Base-by-base conservation (phyloP, 1,140 invertebrate species). In the Mamestra configurata region DNA sequence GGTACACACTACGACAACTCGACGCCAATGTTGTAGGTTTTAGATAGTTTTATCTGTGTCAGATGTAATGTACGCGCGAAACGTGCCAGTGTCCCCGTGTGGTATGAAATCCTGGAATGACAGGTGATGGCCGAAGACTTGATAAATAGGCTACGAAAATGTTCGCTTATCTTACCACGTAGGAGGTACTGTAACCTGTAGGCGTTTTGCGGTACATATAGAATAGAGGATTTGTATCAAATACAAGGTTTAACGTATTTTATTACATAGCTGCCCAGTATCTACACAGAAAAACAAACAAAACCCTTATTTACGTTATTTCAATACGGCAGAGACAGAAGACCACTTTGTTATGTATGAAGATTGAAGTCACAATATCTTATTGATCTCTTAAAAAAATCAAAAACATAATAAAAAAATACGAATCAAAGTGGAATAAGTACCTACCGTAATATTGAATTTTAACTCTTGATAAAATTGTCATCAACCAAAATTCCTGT, bases 41-140 rank as follows among this genome's bases (percentile, higher is more conserved):
- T 70, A 79, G 85, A 89, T 89, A 88, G 79, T 82, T 91, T 66
- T 92, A 92, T 92, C 90, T 85, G 71, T 88, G 86, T 90, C 87
- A 93, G 85, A 90, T 88, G 83, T 84, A 72, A 83, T 79, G 79
- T 89, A 82, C 82, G 72, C 68, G 79, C 66, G 75, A 79, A 87
- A 79, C 83, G 80, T 81, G 79, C 80, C 70, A 82, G 73, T 86
- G 86, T 84, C 79, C 79, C 53, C 35, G 75, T 40, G 70, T 79
- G 81, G 85, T 87, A 87, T 83, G 80, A 86, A 90, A 87, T 89
- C 83, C 83, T 81, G 82, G 83, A 92, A 90, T 82, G 82, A 86
- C 87, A 90, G 88, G 89, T 89, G 66, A 77, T 57, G 40, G 20
- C 53, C 35, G 70, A 72, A 75, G 53, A 68, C 40, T 68, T 70